A percentile compares a stretch with the other conserved stretches of the same genome.
phyloP scores from a whole-genome alignment of 30 jellyfish, hydroid and myxozoan genomes.

The Chironex yamaguchii region DNA sequence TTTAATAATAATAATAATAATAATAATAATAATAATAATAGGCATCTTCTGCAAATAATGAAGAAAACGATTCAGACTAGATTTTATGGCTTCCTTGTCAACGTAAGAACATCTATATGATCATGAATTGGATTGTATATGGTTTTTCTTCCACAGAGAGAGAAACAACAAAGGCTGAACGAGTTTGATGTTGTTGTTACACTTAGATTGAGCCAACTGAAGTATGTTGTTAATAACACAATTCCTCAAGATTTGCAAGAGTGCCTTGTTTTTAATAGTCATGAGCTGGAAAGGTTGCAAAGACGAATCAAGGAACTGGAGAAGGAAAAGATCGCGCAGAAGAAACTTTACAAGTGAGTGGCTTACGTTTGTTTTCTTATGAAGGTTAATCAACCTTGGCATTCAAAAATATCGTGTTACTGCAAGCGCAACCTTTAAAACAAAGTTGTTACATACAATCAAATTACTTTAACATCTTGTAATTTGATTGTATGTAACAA shows the following conservation, averaged over 20 bases:
- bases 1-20: too few relatives aligned
- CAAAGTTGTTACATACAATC: too few relatives aligned
- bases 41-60: too few relatives aligned
- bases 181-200: constrained; percentile 94
- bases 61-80: too few relatives aligned
- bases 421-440: too few relatives aligned
- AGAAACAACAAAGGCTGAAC: constrained; percentile 93
- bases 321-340: constrained; percentile 83
- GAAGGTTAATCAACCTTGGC: too few relatives aligned
- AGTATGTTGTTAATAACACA: constrained; percentile 73
- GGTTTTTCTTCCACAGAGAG: constrained; percentile 69
- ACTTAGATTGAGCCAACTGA: constrained; percentile 85
- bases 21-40: too few relatives aligned
- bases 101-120: too few relatives aligned
- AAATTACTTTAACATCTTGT: too few relatives aligned
- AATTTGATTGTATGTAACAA: too few relatives aligned
- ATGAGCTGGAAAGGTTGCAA: constrained; percentile 77
- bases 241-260: constrained; percentile 85
- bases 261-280: constrained; percentile 78
- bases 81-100: too few relatives aligned
- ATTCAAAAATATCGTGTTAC: too few relatives aligned
- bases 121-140: neutral
- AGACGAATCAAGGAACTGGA: constrained; percentile 87
- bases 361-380: neutral
- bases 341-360: constrained; percentile 73